Percentiles rank a stretch among this genome's conserved stretches.
These are phyloP conservation scores for Canis aureus DNA, from an alignment of 2,113 vertebrate species.

Conservation along the genomic window DNA sequence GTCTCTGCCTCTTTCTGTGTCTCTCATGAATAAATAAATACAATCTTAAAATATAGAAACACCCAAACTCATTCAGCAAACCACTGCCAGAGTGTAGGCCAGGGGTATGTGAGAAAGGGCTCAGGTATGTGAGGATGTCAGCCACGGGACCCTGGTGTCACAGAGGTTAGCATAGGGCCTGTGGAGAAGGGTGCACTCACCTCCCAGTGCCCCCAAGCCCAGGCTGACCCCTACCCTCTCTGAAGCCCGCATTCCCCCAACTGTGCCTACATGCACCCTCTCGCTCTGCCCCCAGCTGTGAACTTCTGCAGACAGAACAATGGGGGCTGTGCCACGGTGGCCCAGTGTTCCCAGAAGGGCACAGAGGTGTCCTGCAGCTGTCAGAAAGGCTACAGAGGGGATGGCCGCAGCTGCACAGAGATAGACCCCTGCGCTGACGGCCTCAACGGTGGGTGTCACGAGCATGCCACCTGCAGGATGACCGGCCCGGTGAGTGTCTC, in stretches of 20 bases:
- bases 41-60: not conserved
- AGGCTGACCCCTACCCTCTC: fast-evolving
- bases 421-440: slow-evolving; percentile 90
- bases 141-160: too few relatives aligned
- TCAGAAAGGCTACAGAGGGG: slow-evolving; percentile 90
- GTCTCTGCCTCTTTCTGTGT: too few relatives aligned
- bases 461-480: slow-evolving; percentile 95
- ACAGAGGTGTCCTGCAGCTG: slow-evolving; percentile 92
- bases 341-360: slow-evolving; percentile 90
- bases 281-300: slow-evolving; percentile 84
- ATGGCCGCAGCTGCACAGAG: slow-evolving; percentile 91
- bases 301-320: slow-evolving; percentile 93
- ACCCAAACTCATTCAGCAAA: not conserved
- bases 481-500: slow-evolving; percentile 91
- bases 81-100: not conserved
- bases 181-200: fast-evolving
- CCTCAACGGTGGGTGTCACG: slow-evolving; percentile 93
- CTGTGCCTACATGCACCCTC: fast-evolving
- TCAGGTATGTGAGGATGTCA: not conserved
- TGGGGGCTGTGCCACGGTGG: slow-evolving; percentile 91
- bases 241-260: not conserved
- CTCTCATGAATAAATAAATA: too few relatives aligned
- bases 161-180: not conserved
- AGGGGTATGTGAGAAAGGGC: not conserved
- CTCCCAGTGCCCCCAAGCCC: fast-evolving